phyloP scores from a whole-genome alignment of 2,888 invertebrate species.

The Panzeria rudis region DNA sequence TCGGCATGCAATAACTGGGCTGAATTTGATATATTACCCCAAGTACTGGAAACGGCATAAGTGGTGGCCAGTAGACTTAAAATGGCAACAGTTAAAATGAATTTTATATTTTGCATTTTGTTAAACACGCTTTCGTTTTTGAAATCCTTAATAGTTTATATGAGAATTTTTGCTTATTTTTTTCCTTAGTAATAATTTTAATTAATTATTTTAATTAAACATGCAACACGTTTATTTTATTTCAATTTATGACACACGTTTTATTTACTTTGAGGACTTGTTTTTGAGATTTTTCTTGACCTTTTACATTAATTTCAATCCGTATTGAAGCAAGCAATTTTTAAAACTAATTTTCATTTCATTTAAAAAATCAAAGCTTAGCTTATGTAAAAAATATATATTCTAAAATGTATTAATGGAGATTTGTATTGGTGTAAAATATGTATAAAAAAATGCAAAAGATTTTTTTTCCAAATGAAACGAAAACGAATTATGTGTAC shows the following conservation, averaged over 20 bases:
- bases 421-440: neutral
- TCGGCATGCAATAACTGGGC: conserved; percentile 80
- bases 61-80: conserved; percentile 75
- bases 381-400: conserved; percentile 31
- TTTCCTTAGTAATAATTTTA: neutral
- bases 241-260: conserved; percentile 16
- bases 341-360: conserved; percentile 65
- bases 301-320: conserved; percentile 19
- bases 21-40: conserved; percentile 81
- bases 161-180: neutral
- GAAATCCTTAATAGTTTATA: neutral
- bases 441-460: conserved; percentile 7
- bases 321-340: conserved; percentile 57
- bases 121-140: neutral
- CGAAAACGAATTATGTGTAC: conserved; percentile 14
- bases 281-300: conserved; percentile 5
- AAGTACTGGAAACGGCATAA: conserved; percentile 79
- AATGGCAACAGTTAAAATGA: conserved; percentile 65
- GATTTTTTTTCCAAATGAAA: neutral
- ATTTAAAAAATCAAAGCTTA: conserved; percentile 37
- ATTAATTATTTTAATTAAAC: neutral
- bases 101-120: conserved; percentile 56
- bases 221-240: neutral
- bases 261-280: neutral
- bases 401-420: neutral